Percentiles rank a stretch among this genome's conserved stretches.
These are phyloP conservation scores for Acleris laterana DNA, from an alignment of 2,888 invertebrate species.

Conservation along the genomic window DNA sequence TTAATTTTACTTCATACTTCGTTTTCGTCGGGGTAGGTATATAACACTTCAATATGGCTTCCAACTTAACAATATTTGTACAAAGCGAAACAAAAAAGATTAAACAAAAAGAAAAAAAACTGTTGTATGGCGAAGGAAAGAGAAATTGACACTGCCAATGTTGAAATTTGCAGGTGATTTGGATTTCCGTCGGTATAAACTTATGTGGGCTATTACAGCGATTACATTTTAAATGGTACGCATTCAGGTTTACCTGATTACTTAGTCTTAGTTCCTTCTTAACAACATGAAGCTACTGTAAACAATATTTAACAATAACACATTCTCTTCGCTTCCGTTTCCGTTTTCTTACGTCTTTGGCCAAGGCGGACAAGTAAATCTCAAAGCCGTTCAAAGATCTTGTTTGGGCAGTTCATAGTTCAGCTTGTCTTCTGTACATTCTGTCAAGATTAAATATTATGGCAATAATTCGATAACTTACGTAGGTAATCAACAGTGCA, in stretches of 20 bases:
- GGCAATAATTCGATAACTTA: no score
- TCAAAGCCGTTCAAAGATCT: no score
- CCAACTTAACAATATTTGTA: constrained; percentile 40
- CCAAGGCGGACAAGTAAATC: no score
- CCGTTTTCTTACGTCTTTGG: no score
- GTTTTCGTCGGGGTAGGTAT: constrained; percentile 17
- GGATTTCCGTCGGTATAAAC: not conserved
- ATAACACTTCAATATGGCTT: constrained; percentile 18
- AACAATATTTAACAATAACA: not conserved
- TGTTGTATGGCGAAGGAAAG: constrained; percentile 39
- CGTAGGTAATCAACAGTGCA: no score
- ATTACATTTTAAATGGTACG: not conserved
- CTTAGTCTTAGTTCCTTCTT: not conserved
- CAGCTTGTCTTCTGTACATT: no score
- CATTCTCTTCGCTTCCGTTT: no score
- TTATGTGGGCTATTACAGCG: constrained; percentile 13
- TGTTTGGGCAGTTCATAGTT: no score
- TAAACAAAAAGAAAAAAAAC: constrained; percentile 44
- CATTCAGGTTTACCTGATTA: not conserved
- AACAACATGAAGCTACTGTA: not conserved
- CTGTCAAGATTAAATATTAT: no score
- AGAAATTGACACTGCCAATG: constrained; percentile 16
- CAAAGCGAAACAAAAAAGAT: constrained; percentile 35
- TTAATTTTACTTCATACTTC: not conserved
- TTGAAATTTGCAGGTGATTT: constrained; percentile 15